Percentiles rank a stretch among this genome's conserved stretches.
Conservation (phyloP, 1,140 invertebrate species). For the Neoseiulus cucumeris region DNA sequence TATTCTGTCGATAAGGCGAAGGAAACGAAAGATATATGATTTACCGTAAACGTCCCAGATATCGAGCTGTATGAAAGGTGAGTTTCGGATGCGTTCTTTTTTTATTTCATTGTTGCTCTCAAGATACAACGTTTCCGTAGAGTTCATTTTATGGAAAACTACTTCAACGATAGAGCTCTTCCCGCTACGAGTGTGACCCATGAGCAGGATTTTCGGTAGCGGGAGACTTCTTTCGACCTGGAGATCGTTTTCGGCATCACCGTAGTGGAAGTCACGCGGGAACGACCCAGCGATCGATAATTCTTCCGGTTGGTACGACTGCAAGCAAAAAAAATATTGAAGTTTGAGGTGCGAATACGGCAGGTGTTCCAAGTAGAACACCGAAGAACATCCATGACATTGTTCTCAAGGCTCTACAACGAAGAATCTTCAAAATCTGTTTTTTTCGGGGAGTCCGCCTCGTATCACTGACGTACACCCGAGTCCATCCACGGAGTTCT, state of each 20-base stretch:
- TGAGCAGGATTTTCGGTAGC: neutral
- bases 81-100: constrained; percentile 71
- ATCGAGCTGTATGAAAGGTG: constrained; percentile 97
- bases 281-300: constrained; percentile 56
- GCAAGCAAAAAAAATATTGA: constrained; percentile 7
- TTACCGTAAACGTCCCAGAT: constrained; percentile 99
- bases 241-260: constrained; percentile 53
- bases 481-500: too few species aligned
- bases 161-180: constrained; percentile 99
- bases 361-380: too few species aligned
- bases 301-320: constrained; percentile 37
- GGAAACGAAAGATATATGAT: constrained; percentile 33
- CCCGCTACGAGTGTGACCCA: constrained; percentile 41
- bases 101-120: constrained; percentile 97
- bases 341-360: neutral
- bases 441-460: too few species aligned
- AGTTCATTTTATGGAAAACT: constrained; percentile 99
- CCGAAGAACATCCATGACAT: too few species aligned
- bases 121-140: constrained; percentile 96
- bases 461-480: too few species aligned
- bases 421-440: too few species aligned
- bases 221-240: constrained; percentile 23
- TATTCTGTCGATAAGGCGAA: neutral
- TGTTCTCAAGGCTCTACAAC: too few species aligned
- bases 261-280: constrained; percentile 79